A percentile compares a stretch with the other conserved stretches of the same genome.
Evolutionary conservation across 2,113 vertebrate species (phyloP).

Genomic region (Anser cygnoides): DNA sequence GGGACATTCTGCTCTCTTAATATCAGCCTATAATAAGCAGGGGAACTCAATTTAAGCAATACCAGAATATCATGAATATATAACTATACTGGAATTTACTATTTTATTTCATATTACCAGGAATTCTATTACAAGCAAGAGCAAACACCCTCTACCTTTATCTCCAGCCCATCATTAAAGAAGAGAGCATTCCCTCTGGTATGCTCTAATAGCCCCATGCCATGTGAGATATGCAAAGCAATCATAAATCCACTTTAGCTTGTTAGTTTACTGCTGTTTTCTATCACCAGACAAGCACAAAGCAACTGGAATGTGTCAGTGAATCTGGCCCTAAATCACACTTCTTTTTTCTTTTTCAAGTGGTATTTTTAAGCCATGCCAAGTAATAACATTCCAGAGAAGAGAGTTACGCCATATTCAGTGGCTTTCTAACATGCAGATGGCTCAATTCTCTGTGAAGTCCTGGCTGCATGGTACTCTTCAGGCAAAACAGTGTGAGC

Average conservation of each 20-base stretch:
- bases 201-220: conserved; percentile 33
- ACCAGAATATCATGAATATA: neutral
- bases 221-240: conserved; percentile 56
- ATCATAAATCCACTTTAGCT: conserved; percentile 64
- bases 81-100: neutral
- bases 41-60: neutral
- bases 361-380: conserved; percentile 38
- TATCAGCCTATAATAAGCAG: neutral
- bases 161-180: conserved; percentile 41
- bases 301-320: conserved; percentile 62
- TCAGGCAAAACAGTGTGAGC: neutral
- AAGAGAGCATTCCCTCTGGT: conserved; percentile 32
- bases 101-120: neutral
- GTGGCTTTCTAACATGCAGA: neutral
- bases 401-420: neutral
- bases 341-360: conserved; percentile 30
- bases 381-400: conserved; percentile 43
- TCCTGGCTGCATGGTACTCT: neutral
- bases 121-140: conserved; percentile 5
- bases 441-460: neutral
- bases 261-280: conserved; percentile 67
- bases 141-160: conserved; percentile 2
- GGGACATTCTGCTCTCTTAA: neutral
- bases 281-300: conserved; percentile 63
- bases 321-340: conserved; percentile 55